phyloP scores from a whole-genome alignment of 2,113 vertebrate genomes.

The Maylandia zebra region DNA sequence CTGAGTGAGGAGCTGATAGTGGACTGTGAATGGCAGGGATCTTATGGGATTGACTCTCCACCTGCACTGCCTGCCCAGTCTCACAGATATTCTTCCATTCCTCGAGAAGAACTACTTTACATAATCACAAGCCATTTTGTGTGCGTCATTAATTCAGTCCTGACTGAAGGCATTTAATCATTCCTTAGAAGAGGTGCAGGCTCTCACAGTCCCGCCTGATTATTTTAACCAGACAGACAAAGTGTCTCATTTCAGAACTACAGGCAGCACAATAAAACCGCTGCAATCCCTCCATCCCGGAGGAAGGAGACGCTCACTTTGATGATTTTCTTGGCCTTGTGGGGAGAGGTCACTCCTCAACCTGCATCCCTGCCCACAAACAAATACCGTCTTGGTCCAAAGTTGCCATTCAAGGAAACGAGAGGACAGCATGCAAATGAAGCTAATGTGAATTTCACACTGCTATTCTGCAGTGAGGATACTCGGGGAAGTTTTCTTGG shows the following conservation, averaged over 20 bases:
- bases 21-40: neutral
- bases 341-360: neutral
- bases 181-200: slow-evolving; percentile 22
- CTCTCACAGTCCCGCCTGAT: slow-evolving; percentile 1
- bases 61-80: slow-evolving; percentile 19
- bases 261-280: neutral
- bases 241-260: slow-evolving; percentile 5
- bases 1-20: slow-evolving; percentile 8
- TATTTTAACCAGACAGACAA: slow-evolving; percentile 30
- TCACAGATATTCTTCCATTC: slow-evolving; percentile 18
- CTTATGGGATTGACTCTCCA: slow-evolving; percentile 9
- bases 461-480: slow-evolving; percentile 9
- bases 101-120: slow-evolving; percentile 38
- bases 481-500: slow-evolving; percentile 14
- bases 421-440: slow-evolving; percentile 32
- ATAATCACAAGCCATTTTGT: slow-evolving; percentile 58
- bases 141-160: slow-evolving; percentile 59
- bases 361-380: neutral
- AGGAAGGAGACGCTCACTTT: slow-evolving; percentile 17
- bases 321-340: slow-evolving; percentile 19
- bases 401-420: slow-evolving; percentile 6
- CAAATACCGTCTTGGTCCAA: neutral
- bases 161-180: slow-evolving; percentile 53
- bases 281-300: neutral
- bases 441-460: slow-evolving; percentile 26